phyloP scores from a whole-genome alignment of 1,140 invertebrate species.

The Wasmannia auropunctata region DNA sequence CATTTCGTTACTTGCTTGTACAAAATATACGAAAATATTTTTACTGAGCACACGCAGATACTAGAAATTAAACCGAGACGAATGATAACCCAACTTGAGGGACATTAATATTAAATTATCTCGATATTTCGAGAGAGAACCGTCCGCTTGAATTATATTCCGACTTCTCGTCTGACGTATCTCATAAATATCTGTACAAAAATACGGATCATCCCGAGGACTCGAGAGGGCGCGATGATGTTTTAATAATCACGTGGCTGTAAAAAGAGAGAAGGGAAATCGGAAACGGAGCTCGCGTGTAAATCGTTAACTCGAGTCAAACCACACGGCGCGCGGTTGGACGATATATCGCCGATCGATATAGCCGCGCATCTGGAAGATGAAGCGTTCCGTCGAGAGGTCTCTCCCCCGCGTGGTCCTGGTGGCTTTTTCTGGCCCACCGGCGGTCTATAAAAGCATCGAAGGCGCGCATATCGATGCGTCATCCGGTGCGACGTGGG shows the following conservation, averaged over 20 bases:
- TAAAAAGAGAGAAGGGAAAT: neutral
- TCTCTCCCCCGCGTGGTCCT: neutral
- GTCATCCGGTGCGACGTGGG: constrained; percentile 67
- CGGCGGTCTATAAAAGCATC: constrained; percentile 62
- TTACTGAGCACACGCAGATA: neutral
- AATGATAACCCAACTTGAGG: neutral
- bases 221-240: neutral
- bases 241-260: constrained; percentile 22
- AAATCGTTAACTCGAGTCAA: constrained; percentile 16
- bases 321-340: neutral
- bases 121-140: neutral
- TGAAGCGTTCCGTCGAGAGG: constrained; percentile 16
- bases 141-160: neutral
- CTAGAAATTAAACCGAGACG: neutral
- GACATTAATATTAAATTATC: neutral
- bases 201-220: neutral
- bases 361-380: constrained; percentile 12
- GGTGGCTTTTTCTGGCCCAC: constrained; percentile 42
- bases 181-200: neutral
- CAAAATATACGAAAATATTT: neutral
- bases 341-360: constrained; percentile 26
- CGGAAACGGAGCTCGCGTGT: neutral
- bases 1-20: neutral
- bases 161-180: neutral
- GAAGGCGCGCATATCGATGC: constrained; percentile 68